phyloP scores from a whole-genome alignment of 2,888 invertebrate genomes.

The Pseudolycoriella hygida region DNA sequence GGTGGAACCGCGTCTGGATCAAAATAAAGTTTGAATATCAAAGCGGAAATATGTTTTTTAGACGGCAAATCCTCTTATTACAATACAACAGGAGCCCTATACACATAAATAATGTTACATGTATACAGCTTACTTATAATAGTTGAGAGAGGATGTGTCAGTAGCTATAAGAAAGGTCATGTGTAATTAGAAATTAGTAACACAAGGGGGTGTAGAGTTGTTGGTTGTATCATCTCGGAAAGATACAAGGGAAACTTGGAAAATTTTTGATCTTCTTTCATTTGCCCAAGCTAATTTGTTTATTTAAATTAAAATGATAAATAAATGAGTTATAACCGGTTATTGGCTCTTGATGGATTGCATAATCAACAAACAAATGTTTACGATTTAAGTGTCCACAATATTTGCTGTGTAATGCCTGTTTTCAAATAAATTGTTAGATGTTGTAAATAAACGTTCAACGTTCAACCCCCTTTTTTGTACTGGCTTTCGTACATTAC shows the following conservation, averaged over 20 bases:
- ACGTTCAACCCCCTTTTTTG: no score
- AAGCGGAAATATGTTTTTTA: slow-evolving; percentile 1
- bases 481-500: no score
- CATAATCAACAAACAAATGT: not conserved
- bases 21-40: no score
- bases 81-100: no score
- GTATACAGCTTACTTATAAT: no score
- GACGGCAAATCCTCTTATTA: not conserved
- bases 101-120: no score
- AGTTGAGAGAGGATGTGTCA: not conserved
- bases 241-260: no score
- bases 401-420: not conserved
- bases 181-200: slow-evolving; percentile 1
- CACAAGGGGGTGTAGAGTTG: not conserved
- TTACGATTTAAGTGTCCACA: slow-evolving; percentile 1
- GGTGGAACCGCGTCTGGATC: no score
- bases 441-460: not conserved
- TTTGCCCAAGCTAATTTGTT: no score
- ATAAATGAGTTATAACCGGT: not conserved
- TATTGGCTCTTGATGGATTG: not conserved
- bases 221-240: no score
- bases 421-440: not conserved
- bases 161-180: not conserved
- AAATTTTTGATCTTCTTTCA: no score
- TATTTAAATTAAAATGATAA: not conserved